Evolutionary conservation across 92 coral and sea anemone species (phyloP).

Genomic region (Actinostola sp.): DNA sequence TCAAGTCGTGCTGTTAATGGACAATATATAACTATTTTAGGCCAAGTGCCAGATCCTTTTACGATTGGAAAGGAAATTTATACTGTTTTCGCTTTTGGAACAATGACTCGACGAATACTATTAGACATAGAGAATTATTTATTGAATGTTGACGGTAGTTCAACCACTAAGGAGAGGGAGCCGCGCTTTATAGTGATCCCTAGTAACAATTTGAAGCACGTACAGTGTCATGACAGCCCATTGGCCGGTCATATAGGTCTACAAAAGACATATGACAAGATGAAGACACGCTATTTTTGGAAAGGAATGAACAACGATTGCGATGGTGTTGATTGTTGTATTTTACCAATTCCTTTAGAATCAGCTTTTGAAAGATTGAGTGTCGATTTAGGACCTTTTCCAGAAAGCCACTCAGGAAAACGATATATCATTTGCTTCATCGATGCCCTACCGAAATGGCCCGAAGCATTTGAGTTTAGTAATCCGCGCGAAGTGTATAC

Average conservation of each 20-base stretch:
- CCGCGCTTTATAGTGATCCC: conserved; percentile 61
- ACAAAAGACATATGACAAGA: conserved; percentile 56
- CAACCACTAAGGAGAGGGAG: neutral
- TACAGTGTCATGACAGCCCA: conserved; percentile 55
- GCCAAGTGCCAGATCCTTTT: too few relatives aligned
- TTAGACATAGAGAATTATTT: conserved; percentile 26
- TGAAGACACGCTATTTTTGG: conserved; percentile 58
- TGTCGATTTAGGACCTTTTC: conserved; percentile 62
- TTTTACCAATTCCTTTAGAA: conserved; percentile 44
- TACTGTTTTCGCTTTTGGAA: too few relatives aligned
- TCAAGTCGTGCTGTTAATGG: too few relatives aligned
- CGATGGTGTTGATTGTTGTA: conserved; percentile 30
- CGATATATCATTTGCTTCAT: conserved; percentile 57
- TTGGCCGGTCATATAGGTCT: conserved; percentile 63
- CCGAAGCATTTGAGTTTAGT: conserved; percentile 64
- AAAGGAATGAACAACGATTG: conserved; percentile 61
- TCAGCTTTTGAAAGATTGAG: conserved; percentile 28
- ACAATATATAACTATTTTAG: too few relatives aligned
- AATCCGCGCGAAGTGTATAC: too few relatives aligned
- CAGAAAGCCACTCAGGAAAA: conserved; percentile 60
- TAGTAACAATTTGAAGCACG: conserved; percentile 23
- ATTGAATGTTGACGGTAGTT: conserved; percentile 15
- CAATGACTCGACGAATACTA: conserved; percentile 12
- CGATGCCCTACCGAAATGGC: conserved; percentile 68
- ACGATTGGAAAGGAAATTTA: too few relatives aligned